These are phyloP conservation scores for Cavia aperea DNA, from an alignment of 2,113 vertebrate species.

Conservation along the genomic window DNA sequence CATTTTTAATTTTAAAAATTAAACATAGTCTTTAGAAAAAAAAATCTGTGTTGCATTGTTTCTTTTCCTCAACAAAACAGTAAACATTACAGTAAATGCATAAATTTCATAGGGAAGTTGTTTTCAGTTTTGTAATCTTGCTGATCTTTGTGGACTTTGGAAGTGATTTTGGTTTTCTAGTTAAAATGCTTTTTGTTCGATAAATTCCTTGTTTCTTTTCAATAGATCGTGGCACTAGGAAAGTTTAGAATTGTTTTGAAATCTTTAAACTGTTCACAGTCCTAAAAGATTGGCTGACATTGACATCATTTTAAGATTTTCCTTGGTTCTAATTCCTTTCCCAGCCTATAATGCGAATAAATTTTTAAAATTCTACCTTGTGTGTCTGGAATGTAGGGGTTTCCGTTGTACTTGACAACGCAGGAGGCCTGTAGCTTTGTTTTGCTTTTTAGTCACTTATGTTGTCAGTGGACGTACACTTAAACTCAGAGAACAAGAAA, in stretches of 20 bases:
- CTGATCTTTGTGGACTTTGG: not conserved
- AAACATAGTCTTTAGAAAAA: constrained; percentile 1
- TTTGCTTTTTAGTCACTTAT: not conserved
- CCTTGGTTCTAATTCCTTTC: not conserved
- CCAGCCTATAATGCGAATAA: not conserved
- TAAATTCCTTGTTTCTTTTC: not conserved
- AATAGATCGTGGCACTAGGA: not conserved
- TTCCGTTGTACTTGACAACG: not conserved
- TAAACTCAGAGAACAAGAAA: not conserved
- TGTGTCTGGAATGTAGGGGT: not conserved
- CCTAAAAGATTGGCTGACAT: not conserved
- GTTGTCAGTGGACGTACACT: not conserved
- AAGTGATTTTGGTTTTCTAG: constrained; percentile 30
- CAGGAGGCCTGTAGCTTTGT: not conserved
- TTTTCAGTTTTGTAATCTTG: not conserved
- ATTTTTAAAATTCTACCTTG: constrained; percentile 17
- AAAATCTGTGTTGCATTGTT: not conserved
- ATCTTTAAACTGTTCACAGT: not conserved
- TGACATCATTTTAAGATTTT: constrained; percentile 33
- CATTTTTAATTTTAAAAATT: not conserved
- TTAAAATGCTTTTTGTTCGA: not conserved
- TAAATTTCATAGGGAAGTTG: not conserved
- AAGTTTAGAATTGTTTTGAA: constrained; percentile 25
- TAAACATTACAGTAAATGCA: constrained; percentile 3
- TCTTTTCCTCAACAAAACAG: not conserved